A percentile compares a stretch with the other conserved stretches of the same genome.
These are phyloP conservation scores for Adelges cooleyi DNA, from an alignment of 1,140 invertebrate genomes.

Conservation along the genomic window DNA sequence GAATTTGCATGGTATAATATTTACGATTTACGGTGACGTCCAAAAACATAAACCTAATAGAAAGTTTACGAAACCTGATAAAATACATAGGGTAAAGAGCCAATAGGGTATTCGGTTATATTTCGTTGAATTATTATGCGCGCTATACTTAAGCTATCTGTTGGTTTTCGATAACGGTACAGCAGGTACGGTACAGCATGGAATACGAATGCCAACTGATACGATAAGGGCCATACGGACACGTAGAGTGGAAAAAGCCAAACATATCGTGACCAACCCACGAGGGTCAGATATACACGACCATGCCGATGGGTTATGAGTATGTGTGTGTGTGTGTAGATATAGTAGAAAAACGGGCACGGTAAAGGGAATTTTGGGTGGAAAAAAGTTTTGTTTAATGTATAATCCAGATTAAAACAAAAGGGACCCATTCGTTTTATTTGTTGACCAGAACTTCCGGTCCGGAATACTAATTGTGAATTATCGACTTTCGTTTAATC, in stretches of 20 bases:
- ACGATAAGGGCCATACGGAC: neutral
- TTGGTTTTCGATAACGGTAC: constrained; percentile 5
- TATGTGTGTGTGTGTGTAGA: no score
- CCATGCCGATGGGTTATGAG: no score
- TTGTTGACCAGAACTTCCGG: constrained; percentile 21
- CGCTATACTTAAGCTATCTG: neutral
- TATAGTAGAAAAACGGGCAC: neutral
- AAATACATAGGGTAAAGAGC: no score
- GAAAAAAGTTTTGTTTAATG: constrained; percentile 24
- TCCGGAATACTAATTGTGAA: constrained; percentile 27
- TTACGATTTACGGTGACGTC: no score
- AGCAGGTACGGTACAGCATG: neutral
- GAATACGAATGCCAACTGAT: neutral
- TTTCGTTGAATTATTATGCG: no score
- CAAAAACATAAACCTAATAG: no score
- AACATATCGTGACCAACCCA: neutral
- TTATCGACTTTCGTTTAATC: constrained; percentile 26
- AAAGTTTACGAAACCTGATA: no score
- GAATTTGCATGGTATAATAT: no score
- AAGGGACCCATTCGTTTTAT: constrained; percentile 21
- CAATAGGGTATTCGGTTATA: no score
- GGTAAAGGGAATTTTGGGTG: neutral
- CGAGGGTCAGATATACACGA: neutral
- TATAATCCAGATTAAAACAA: constrained; percentile 26
- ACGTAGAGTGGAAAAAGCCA: neutral